Base-by-base conservation (phyloP, 2,888 invertebrate species). In the Lottia scabra region DNA sequence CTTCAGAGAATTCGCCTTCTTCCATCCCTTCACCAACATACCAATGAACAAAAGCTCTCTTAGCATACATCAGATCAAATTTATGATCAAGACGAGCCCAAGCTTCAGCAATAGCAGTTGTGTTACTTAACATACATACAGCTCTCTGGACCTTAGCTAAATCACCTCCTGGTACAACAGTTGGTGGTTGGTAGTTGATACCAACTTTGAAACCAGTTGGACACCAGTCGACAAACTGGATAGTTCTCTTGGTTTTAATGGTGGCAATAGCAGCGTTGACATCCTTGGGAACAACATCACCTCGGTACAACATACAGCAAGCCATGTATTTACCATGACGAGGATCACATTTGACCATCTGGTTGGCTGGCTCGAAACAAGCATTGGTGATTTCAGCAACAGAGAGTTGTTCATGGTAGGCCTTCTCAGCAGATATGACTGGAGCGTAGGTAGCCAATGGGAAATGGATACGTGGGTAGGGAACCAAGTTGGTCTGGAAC, bases 111-210 rank as follows among this genome's bases (percentile, higher is more conserved):
- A 56, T 56, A 16, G 56, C 56, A 56, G 56, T 56, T 4, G 56
- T 56, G 56, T 56, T 56, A 56, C 56, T 56, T 23, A 56, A 56
- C 56, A 56, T 56, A 23, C 56, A 56, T 23, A 56, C 56, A 56
- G 56, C 56, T 56, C 56, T 56, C 23, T 56, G 56, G 19, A 56
- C 56, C 56, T 56, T 56, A 23, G 56, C 56, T 56, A 56, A 56
- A 56, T 56, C 56, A 56, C 56, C 56, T 0, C 56, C 56, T 56
- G 56, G 56, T 23, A 56, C 56, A 56, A 56, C 56, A 56, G 56
- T 56, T 56, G 56, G 56, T 56, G 56, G 56, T 56, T 56, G 56
- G 56, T 56, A 56, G 56, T 56, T 56, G 10, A 56, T 56, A 56
- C 56, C 56, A 10, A 56, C 56, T 19, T 56, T 56, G 23, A 56